Evolutionary conservation across 2,888 invertebrate species (phyloP), one percentile per base, ranked within the genome.

Genomic region (Drosophila vallismaia): DNA sequence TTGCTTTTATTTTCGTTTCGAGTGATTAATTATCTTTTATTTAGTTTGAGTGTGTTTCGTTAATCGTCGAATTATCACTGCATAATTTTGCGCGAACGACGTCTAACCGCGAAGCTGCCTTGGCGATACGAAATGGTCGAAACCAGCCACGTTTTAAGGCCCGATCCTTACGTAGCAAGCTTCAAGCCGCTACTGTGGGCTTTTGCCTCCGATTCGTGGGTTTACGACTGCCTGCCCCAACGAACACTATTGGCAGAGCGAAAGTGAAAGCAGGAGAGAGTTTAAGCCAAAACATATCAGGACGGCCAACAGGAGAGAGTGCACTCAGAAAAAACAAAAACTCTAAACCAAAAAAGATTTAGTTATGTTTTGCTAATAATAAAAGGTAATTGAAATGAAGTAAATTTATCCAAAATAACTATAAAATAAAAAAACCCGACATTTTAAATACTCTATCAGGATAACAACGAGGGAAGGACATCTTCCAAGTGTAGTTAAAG

Each of bases 101-200:
- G 56, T 42, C 49, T 14, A 14, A 33, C 33, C 36, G 12, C 26
- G 44, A 14, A 3, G 9, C 45, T 19, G 8, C 33, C 26, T 31
- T 19, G 63, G 70, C 62, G 51, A n/a, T 74, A 66, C 42, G 28
- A 59, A 67, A n/a, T 14, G 9, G n/a, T 9, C 31, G 14, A 6
- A n/a, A 14, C 14, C 7, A 19, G 14, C 9, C 40, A 42, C 40
- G 36, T 72, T 51, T 19, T 19, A 8, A 14, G 40, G 40, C 40
- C 9, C 40, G 79, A 82, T 88, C 89, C 88, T 86, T 78, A 74
- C 86, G 77, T 81, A 71, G 75, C 77, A 77, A 88, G 83, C 83
- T 80, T 71, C 74, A 66, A 68, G 74, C 71, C 76, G 79, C 87
- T 79, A 89, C 89, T 89, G 78, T 74, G 55, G 69, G 42, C 56